Conservation (phyloP, 2,113 vertebrate genomes). For the Polypterus senegalus region DNA sequence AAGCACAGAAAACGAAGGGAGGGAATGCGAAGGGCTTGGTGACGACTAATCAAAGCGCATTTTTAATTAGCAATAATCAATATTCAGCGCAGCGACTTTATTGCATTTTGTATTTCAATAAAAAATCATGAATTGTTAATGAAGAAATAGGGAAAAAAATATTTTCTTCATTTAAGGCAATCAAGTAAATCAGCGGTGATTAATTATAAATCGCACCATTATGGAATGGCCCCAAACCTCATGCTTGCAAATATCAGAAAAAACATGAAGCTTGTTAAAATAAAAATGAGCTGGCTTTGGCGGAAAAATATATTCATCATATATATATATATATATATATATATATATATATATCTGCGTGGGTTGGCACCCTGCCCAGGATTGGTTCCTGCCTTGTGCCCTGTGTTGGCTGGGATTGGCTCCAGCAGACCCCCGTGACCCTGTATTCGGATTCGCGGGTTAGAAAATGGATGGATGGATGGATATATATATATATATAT, state of each 20-base stretch:
- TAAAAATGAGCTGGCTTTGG: no score
- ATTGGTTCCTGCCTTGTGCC: no score
- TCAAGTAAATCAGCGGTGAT: conserved; percentile 87
- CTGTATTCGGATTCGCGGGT: no score
- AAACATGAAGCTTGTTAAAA: conserved; percentile 21
- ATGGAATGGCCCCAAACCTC: conserved; percentile 31
- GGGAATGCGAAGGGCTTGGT: conserved; percentile 35
- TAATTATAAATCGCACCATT: conserved; percentile 70
- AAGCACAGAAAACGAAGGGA: conserved; percentile 46
- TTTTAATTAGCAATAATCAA: conserved; percentile 93
- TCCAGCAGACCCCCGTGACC: no score
- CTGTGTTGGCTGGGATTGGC: no score
- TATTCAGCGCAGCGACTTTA: conserved; percentile 69
- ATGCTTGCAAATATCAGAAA: conserved; percentile 39
- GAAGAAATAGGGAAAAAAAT: conserved; percentile 53
- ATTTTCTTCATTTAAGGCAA: conserved; percentile 74
- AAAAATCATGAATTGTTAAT: conserved; percentile 89
- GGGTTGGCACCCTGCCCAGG: no score
- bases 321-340: no score
- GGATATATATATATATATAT: no score
- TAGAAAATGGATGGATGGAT: no score
- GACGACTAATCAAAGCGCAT: conserved; percentile 70
- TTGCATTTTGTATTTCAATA: conserved; percentile 76
- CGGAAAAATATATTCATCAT: no score
- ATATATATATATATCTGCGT: no score